A percentile compares a stretch with the other conserved stretches of the same genome.
phyloP scores from a whole-genome alignment of 2,888 invertebrate genomes.

The Ormyrus rosae region DNA sequence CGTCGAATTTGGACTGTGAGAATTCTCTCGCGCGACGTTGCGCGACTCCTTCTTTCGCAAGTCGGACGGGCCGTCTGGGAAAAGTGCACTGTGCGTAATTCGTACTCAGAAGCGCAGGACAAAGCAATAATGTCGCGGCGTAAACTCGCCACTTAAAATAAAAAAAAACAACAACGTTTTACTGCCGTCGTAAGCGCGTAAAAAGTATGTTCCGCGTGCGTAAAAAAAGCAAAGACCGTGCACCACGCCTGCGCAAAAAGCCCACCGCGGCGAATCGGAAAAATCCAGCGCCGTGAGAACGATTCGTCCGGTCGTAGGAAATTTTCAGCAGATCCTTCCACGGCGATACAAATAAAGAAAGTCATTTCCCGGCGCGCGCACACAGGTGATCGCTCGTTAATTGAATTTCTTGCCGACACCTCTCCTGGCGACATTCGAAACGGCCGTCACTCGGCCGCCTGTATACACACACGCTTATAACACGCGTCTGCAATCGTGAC shows the following conservation, averaged over 20 bases:
- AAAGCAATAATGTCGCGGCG: not conserved
- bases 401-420: conserved; percentile 44
- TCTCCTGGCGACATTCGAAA: conserved; percentile 28
- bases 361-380: conserved; percentile 1
- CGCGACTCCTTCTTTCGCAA: not conserved
- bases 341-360: conserved; percentile 4
- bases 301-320: not conserved
- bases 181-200: too few relatives aligned
- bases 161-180: too few relatives aligned
- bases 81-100: too few relatives aligned
- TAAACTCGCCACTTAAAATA: too few relatives aligned
- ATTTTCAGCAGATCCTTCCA: conserved; percentile 16
- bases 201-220: too few relatives aligned
- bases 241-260: too few relatives aligned
- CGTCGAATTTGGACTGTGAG: conserved; percentile 11
- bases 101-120: not conserved
- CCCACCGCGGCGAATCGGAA: not conserved
- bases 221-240: too few relatives aligned
- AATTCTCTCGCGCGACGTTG: not conserved
- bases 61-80: not conserved
- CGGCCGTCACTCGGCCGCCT: conserved; percentile 46
- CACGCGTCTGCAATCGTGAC: not conserved
- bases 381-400: conserved; percentile 12
- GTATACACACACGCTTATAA: not conserved
- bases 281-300: conserved; percentile 2